Base-by-base conservation (phyloP, 2,797 vertebrate species). In the Sternarchorhynchus goeldii region DNA sequence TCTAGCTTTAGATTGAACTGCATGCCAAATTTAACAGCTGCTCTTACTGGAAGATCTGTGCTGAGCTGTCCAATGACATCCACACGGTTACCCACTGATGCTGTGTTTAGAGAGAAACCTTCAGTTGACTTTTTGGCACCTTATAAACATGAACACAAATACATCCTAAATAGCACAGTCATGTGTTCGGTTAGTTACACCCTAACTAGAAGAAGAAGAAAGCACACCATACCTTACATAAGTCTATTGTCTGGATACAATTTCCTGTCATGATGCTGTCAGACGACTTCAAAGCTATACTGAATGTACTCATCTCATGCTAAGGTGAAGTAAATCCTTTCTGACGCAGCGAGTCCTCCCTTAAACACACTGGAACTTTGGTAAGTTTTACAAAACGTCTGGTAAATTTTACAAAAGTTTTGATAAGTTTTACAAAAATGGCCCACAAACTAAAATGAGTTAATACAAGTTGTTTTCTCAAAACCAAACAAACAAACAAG, bases 301-400 rank as follows among this genome's bases (percentile, higher is more conserved):
- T 53, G 62, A 56, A 67, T 32, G n/a, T 25, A 18, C 56, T 66
- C 55, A 67, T 67, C 45, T 68, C 41, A 53, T 68, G 56, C 55
- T 79, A 68, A 79, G 59, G 57, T 50, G 45, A 10, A 50, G 45
- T 50, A 50, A 50, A 50, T 50, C 45, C 63, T 45, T 18, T 58
- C 68, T 32, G 36, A 79, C n/a, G 29, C 77, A 12, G 53, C 59
- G 73, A 73, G 73, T 73, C 62, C 68, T 59, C 57, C 18, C 25
- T 55, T 20, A 68, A 62, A 69, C 57, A 63, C 45, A 20, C 20
- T 36, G 20, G 7, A 41, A 31, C 32, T 69, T 69, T 25, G 32
- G 59, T 62, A 31, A 36, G 17, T 65, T 65, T 8, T 18, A 63
- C 7, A 12, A 25, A 50, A 12, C n/a, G n/a, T n/a, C n/a, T n/a